These are phyloP conservation scores for Nansenia antarctica DNA, from an alignment of 2,113 vertebrate genomes.

Conservation along the genomic window DNA sequence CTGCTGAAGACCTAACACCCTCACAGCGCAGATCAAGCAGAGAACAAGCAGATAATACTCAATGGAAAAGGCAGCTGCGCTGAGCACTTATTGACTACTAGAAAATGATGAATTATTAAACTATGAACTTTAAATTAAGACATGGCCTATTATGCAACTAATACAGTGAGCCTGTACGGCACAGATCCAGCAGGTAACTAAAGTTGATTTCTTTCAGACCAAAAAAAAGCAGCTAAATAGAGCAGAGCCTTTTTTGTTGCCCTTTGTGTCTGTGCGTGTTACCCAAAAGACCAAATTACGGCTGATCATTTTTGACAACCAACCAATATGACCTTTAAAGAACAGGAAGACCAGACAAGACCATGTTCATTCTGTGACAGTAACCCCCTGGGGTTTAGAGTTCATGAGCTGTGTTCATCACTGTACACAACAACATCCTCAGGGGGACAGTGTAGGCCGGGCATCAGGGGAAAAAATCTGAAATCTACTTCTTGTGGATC, in stretches of 20 bases:
- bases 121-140: too few species aligned
- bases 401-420: background rate
- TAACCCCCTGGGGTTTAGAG: background rate
- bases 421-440: background rate
- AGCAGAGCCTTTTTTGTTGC: too few species aligned
- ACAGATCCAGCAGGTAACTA: background rate
- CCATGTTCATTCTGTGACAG: background rate
- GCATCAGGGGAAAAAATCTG: background rate
- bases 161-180: background rate
- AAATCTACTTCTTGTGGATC: too few species aligned
- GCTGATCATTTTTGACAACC: background rate
- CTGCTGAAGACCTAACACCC: background rate
- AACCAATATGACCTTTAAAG: conserved; percentile 23
- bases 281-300: background rate
- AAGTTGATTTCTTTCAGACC: background rate
- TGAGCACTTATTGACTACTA: too few species aligned
- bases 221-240: background rate
- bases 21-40: too few species aligned
- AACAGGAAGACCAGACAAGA: background rate
- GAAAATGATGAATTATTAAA: too few species aligned
- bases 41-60: too few species aligned
- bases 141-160: too few species aligned
- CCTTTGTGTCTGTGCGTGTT: background rate
- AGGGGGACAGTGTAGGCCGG: background rate
- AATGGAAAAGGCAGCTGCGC: too few species aligned